Evolutionary conservation across 2,797 vertebrate genomes (phyloP).

Genomic region (Lycodopsis pacificus): DNA sequence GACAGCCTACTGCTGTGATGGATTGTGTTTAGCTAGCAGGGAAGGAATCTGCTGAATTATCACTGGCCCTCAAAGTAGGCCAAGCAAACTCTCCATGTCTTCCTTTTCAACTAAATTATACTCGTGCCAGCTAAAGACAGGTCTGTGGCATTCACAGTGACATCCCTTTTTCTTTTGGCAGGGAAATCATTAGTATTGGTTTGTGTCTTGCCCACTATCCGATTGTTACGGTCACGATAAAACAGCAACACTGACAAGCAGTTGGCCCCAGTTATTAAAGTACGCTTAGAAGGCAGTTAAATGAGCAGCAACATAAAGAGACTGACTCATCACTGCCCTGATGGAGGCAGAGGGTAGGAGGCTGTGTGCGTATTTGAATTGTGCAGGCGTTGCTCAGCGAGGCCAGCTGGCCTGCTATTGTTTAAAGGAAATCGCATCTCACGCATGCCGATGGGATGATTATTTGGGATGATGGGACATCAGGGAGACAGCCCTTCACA

Average conservation of each 20-base stretch:
- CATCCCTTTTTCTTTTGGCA: constrained; percentile 48
- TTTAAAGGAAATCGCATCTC: constrained; percentile 80
- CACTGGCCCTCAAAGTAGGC: constrained; percentile 53
- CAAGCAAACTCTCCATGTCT: constrained; percentile 46
- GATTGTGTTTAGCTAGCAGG: constrained; percentile 41
- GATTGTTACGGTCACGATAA: constrained; percentile 43
- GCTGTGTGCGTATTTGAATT: constrained; percentile 35
- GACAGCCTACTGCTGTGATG: constrained; percentile 32
- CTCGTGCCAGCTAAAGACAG: constrained; percentile 62
- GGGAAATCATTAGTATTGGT: constrained; percentile 61
- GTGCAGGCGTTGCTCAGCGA: constrained; percentile 51
- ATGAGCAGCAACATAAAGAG: constrained; percentile 67
- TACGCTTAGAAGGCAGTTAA: constrained; percentile 59
- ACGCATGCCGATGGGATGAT: constrained; percentile 76
- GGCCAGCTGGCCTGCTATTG: constrained; percentile 72
- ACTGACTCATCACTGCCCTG: constrained; percentile 50
- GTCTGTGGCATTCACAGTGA: constrained; percentile 40
- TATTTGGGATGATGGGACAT: constrained; percentile 75
- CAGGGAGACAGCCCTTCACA: constrained; percentile 52
- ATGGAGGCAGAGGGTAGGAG: constrained; percentile 42
- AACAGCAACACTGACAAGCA: constrained; percentile 54
- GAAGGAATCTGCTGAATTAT: constrained; percentile 46
- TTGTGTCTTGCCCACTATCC: constrained; percentile 38
- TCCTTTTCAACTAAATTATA: constrained; percentile 64
- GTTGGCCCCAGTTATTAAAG: constrained; percentile 69